Conservation (phyloP, 92 coral and sea anemone species). For the Heliopora coerulea region DNA sequence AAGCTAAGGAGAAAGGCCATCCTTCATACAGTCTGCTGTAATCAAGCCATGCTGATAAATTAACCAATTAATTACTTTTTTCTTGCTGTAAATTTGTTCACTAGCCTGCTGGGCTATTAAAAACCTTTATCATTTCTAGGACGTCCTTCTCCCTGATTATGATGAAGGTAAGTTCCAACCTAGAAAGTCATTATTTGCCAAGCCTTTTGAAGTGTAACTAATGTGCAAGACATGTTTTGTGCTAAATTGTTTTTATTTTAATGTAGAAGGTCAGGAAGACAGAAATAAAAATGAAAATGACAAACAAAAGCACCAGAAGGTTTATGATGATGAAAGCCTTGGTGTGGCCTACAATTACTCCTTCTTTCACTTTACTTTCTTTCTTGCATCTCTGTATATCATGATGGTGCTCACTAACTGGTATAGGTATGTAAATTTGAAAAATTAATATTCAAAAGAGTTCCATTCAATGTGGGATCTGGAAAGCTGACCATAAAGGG, state of each 20-base stretch:
- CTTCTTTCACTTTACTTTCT: constrained; percentile 93
- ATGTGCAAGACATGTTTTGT: too few species aligned
- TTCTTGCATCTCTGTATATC: constrained; percentile 91
- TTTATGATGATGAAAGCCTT: constrained; percentile 78
- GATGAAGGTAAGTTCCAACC: constrained; percentile 59
- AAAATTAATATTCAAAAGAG: too few species aligned
- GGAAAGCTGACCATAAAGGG: too few species aligned
- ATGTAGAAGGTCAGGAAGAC: neutral
- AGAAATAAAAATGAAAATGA: constrained; percentile 19
- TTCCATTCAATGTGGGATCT: too few species aligned
- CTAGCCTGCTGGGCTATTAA: too few species aligned
- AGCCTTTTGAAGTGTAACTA: too few species aligned
- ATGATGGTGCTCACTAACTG: constrained; percentile 99
- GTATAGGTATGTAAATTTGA: constrained; percentile 94
- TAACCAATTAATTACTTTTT: too few species aligned
- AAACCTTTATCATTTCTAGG: constrained; percentile 43
- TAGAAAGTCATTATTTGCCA: neutral
- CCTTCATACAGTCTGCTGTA: too few species aligned
- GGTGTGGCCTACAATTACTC: constrained; percentile 90
- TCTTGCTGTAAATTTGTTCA: too few species aligned
- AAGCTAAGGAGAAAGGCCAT: too few species aligned
- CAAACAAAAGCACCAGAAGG: constrained; percentile 69
- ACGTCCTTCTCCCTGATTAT: constrained; percentile 82
- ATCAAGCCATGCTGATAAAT: too few species aligned
- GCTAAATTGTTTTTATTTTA: neutral